phyloP scores from a whole-genome alignment of 1,140 invertebrate species.

The Solen grandis region DNA sequence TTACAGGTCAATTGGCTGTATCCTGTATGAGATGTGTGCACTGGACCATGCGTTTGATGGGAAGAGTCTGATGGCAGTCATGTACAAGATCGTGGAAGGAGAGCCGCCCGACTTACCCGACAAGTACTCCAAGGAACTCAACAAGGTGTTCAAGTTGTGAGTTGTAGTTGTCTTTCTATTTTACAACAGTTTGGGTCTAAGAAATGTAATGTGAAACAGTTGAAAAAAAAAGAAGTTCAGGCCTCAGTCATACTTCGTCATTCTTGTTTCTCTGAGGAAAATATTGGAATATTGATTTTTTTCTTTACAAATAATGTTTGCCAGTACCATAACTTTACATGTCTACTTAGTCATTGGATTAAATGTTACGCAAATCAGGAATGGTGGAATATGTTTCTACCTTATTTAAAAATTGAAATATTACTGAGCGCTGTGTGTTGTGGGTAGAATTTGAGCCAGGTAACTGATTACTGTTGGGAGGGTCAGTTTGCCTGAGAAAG shows the following conservation, averaged over 20 bases:
- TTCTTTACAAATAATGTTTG: no score
- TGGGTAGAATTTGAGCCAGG: no score
- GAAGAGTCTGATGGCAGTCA: conserved; percentile 80
- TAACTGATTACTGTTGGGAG: no score
- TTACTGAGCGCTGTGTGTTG: no score
- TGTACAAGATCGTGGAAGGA: conserved; percentile 81
- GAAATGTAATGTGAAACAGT: neutral
- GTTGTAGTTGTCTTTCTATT: conserved; percentile 46
- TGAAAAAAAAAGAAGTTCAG: neutral
- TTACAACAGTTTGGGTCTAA: neutral
- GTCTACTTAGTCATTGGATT: no score
- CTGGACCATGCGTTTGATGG: conserved; percentile 79
- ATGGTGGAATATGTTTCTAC: no score
- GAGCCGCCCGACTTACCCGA: conserved; percentile 76
- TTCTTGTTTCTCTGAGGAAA: neutral
- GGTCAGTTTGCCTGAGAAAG: no score
- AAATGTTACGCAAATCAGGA: no score
- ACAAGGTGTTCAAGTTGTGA: conserved; percentile 78
- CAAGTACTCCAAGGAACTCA: conserved; percentile 75
- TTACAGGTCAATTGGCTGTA: conserved; percentile 79
- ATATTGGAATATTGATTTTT: neutral
- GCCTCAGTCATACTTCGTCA: neutral
- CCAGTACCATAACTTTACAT: no score
- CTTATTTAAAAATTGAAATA: no score
- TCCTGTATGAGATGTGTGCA: conserved; percentile 79